These are phyloP conservation scores for Anagrus nilaparvatae DNA, from an alignment of 1,140 invertebrate genomes.

Conservation along the genomic window DNA sequence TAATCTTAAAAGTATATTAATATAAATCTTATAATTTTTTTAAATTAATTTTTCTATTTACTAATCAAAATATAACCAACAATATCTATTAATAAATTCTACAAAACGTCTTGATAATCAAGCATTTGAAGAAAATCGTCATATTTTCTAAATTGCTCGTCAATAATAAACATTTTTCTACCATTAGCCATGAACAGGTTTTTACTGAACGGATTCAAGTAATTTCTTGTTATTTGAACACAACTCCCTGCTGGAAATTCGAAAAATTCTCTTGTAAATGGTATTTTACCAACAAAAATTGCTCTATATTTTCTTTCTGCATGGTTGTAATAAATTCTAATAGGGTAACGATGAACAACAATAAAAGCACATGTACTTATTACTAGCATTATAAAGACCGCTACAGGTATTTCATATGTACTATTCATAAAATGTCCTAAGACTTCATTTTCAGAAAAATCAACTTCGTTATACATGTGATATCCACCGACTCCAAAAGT, in stretches of 20 bases:
- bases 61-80: too few relatives aligned
- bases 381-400: neutral
- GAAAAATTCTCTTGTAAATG: constrained; percentile 3
- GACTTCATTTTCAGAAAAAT: neutral
- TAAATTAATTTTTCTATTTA: too few relatives aligned
- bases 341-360: neutral
- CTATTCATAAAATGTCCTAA: neutral
- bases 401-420: neutral
- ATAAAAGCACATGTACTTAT: neutral
- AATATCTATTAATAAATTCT: too few relatives aligned
- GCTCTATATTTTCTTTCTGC: constrained; percentile 4
- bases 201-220: neutral
- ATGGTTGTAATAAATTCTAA: constrained; percentile 14
- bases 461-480: too few relatives aligned
- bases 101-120: neutral
- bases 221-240: neutral
- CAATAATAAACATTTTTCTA: constrained; percentile 8
- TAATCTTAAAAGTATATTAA: too few relatives aligned
- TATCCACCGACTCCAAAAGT: too few relatives aligned
- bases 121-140: constrained; percentile 12
- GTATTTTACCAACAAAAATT: constrained; percentile 8
- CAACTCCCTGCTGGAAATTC: constrained; percentile 6
- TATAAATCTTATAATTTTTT: too few relatives aligned
- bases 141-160: constrained; percentile 9
- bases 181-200: constrained; percentile 6